phyloP scores from a whole-genome alignment of 2,888 invertebrate genomes.

The Polymixis lichenea region DNA sequence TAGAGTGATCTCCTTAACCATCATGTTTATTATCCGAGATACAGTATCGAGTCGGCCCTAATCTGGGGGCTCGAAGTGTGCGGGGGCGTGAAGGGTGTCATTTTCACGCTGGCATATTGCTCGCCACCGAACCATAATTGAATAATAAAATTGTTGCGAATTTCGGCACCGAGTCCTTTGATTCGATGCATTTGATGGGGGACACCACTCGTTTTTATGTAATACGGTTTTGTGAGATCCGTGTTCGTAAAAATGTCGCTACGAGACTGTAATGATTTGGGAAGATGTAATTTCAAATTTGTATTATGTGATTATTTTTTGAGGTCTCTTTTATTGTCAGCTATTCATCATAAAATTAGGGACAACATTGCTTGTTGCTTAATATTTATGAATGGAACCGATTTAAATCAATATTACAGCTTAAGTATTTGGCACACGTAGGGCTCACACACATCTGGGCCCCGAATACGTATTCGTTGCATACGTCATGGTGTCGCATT shows the following conservation, averaged over 20 bases:
- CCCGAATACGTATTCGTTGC: slow-evolving; percentile 52
- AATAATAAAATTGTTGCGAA: slow-evolving; percentile 84
- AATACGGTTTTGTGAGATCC: slow-evolving; percentile 55
- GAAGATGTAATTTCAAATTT: slow-evolving; percentile 55
- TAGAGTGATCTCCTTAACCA: slow-evolving; percentile 79
- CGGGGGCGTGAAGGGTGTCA: slow-evolving; percentile 76
- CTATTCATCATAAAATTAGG: slow-evolving; percentile 30
- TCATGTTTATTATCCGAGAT: slow-evolving; percentile 81
- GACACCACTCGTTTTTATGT: slow-evolving; percentile 63
- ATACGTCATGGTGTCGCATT: slow-evolving; percentile 51
- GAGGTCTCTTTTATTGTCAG: slow-evolving; percentile 29
- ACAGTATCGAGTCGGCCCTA: slow-evolving; percentile 73
- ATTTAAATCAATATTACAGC: slow-evolving; percentile 22
- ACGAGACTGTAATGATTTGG: slow-evolving; percentile 51
- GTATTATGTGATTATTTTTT: slow-evolving; percentile 59
- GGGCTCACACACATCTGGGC: slow-evolving; percentile 27
- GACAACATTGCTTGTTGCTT: not conserved
- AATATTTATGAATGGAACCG: slow-evolving; percentile 25
- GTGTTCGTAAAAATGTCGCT: slow-evolving; percentile 59
- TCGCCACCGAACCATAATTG: slow-evolving; percentile 81
- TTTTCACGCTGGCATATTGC: slow-evolving; percentile 84
- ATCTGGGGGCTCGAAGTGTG: slow-evolving; percentile 71
- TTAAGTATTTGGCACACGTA: slow-evolving; percentile 48
- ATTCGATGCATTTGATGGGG: slow-evolving; percentile 74
- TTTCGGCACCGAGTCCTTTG: slow-evolving; percentile 77